Base-by-base conservation (phyloP, 2,113 vertebrate species). In the Planiliza haematocheilus region DNA sequence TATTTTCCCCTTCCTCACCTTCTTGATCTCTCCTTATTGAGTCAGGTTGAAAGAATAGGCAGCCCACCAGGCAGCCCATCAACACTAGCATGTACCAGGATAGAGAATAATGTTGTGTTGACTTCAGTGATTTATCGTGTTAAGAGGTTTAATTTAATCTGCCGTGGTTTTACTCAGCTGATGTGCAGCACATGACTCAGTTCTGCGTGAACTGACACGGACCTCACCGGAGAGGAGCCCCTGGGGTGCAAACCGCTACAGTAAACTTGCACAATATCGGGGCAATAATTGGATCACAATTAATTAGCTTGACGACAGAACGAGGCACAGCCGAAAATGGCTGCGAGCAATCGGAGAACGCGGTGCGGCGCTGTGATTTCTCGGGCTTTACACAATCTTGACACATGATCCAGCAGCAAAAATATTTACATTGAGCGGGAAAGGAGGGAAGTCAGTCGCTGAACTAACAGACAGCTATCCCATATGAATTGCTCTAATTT, bases 401-500 rank as follows among this genome's bases (percentile, higher is more conserved):
- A 16, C 53, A 63, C 42, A 52, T 48, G 63, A 73, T 77, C 63
- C 21, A 51, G n/a, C n/a, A 74, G 46, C 3, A 59, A 82, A 82
- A 86, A 88, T 91, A 89, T 89, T 89, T 73, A 86, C 81, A 86
- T 74, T 81, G 45, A 82, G 72, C 57, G 64, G 41, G 51, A 70
- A 74, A 55, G 20, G 59, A 63, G 66, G 61, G 51, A 67, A 77
- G 80, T 84, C 87, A 75, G 58, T 78, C 72, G 69, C 68, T 75
- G 67, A 85, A 83, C 79, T 79, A 87, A 81, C 86, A 85, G 74
- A 86, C 78, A 84, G 53, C 66, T 83, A 85, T 86, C 77, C 60
- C 51, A 60, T 69, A 81, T 85, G 80, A 86, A 87, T 89, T 81
- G 84, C 79, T 69, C 58, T 75, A 87, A 87, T 89, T 90, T 79